Evolutionary conservation across 2,797 vertebrate species (phyloP).

Genomic region (Acridotheres tristis): DNA sequence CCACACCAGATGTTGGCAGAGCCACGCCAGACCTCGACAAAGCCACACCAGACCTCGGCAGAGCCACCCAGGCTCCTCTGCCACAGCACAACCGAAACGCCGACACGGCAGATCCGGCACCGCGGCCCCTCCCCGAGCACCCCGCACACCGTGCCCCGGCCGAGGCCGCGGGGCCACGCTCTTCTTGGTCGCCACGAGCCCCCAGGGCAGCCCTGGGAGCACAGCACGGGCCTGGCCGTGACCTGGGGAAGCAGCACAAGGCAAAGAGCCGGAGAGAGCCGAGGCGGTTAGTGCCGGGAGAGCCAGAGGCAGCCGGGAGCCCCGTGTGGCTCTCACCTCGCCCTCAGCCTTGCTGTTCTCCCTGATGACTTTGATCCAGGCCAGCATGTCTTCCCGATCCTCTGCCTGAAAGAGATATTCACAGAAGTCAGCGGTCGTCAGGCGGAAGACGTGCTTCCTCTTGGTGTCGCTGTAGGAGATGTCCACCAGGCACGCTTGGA

Average conservation of each 20-base stretch:
- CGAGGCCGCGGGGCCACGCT: not conserved
- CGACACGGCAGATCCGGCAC: fast-evolving
- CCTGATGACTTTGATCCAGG: conserved; percentile 95
- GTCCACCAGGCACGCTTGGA: conserved; percentile 97
- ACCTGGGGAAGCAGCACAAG: conserved; percentile 44
- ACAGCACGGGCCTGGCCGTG: not conserved
- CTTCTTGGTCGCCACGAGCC: not conserved
- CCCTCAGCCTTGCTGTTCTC: conserved; percentile 96
- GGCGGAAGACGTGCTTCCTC: conserved; percentile 92
- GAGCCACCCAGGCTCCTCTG: not conserved
- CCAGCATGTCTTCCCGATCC: conserved; percentile 97
- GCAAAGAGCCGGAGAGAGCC: conserved; percentile 55
- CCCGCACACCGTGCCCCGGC: not conserved
- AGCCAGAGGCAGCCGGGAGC: conserved; percentile 62
- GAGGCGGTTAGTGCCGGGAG: conserved; percentile 42
- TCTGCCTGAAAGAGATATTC: conserved; percentile 99
- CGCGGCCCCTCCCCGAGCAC: fast-evolving
- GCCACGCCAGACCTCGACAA: fast-evolving
- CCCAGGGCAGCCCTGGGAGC: not conserved
- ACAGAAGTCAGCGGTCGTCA: conserved; percentile 99
- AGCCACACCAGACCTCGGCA: no score
- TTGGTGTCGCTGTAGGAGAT: conserved; percentile 99
- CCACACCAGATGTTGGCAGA: no score
- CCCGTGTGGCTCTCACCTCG: conserved; percentile 85
- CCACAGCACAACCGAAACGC: fast-evolving